A percentile compares a stretch with the other conserved stretches of the same genome.
Evolutionary conservation across 1,140 invertebrate genomes (phyloP).

Genomic region (Zophobas morio): DNA sequence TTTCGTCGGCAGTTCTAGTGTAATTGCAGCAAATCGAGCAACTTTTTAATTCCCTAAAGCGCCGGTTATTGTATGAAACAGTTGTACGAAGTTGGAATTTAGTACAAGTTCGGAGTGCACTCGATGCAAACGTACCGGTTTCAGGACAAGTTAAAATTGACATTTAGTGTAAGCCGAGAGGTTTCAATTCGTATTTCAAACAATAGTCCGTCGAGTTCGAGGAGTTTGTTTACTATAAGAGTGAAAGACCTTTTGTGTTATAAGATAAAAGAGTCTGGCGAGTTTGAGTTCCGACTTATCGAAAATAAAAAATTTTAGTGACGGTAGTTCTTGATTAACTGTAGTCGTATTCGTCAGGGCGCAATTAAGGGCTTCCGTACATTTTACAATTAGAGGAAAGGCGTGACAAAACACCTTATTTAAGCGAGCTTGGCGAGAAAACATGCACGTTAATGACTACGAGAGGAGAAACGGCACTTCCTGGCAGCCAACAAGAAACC

Average conservation of each 20-base stretch:
- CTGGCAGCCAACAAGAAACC: background rate
- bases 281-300: background rate
- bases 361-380: background rate
- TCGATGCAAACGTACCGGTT: slow-evolving; percentile 3
- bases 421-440: background rate
- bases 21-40: no score
- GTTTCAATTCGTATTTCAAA: slow-evolving; percentile 26
- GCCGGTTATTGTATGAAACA: no score
- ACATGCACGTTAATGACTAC: background rate
- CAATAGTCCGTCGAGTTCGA: slow-evolving; percentile 17
- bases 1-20: no score
- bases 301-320: background rate
- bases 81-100: no score
- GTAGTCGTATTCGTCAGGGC: background rate
- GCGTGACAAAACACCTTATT: background rate
- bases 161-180: slow-evolving; percentile 30
- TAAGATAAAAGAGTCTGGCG: background rate
- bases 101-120: background rate
- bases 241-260: slow-evolving; percentile 17
- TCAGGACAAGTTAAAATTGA: slow-evolving; percentile 25
- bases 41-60: no score
- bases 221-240: slow-evolving; percentile 19
- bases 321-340: background rate
- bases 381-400: background rate
- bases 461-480: background rate